phyloP scores from a whole-genome alignment of 2,797 vertebrate genomes.

The Acipenser oxyrinchus region DNA sequence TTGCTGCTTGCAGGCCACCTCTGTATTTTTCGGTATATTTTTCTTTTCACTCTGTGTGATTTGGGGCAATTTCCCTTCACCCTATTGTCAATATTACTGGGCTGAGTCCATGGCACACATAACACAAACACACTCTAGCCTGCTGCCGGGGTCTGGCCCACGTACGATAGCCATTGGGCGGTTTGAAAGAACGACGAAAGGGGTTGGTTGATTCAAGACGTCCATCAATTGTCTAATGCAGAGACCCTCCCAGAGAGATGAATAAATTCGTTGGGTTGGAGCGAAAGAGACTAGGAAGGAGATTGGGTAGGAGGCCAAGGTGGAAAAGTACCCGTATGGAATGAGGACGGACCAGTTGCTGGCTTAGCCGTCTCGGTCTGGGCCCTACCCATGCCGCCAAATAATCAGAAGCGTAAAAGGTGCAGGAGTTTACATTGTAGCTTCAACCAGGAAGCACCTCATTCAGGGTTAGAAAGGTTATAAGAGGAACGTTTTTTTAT shows the following conservation, averaged over 20 bases:
- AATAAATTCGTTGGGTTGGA: constrained; percentile 47
- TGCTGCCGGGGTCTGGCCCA: constrained; percentile 39
- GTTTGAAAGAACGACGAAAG: not conserved
- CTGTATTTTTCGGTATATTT: constrained; percentile 28
- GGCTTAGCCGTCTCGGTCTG: not conserved
- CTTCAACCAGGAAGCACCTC: too few species aligned
- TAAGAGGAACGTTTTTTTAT: too few species aligned
- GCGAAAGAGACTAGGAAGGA: constrained; percentile 33
- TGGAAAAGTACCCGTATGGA: constrained; percentile 35
- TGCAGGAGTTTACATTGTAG: too few species aligned
- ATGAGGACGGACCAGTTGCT: constrained; percentile 49
- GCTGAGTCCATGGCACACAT: constrained; percentile 83
- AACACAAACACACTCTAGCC: constrained; percentile 51
- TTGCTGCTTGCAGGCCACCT: constrained; percentile 28
- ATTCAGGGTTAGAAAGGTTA: too few species aligned
- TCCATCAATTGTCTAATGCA: constrained; percentile 34
- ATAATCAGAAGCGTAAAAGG: too few species aligned
- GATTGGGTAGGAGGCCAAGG: constrained; percentile 26
- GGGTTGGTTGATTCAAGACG: constrained; percentile 40
- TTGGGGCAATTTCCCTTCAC: constrained; percentile 51
- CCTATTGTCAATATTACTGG: constrained; percentile 93
- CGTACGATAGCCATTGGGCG: constrained; percentile 40
- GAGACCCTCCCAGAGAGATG: constrained; percentile 26
- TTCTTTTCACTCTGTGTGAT: constrained; percentile 40
- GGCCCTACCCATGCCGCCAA: constrained; percentile 27